Base-by-base conservation (phyloP, 2,797 vertebrate species). In the Gymnodraco acuticeps region DNA sequence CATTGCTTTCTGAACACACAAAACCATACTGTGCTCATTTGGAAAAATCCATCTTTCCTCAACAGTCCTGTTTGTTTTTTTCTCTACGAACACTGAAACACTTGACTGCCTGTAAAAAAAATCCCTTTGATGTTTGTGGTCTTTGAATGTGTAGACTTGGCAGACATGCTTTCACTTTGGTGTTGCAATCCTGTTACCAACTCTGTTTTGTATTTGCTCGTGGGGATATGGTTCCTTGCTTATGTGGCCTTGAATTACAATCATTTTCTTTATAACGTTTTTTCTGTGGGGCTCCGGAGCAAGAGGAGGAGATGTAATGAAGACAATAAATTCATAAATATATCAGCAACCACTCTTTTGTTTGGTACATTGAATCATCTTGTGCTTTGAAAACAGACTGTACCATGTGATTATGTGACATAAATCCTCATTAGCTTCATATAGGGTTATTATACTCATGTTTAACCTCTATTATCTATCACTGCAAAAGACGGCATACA, bases 241-340 rank as follows among this genome's bases (percentile, higher is more conserved):
- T 93, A 88, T 88, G 92, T 94, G 92, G 93, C 93, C 94, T 94
- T 93, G 89, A 90, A 88, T 92, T 83, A 88, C 90, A 87, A 90
- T 85, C 73, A 79, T 78, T 89, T 56, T 92, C 81, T 87, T 88
- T 85, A 68, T 78, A 77, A 84, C 6, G 54, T 46, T 78, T 87
- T 38, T 38, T 38, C 33, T 38, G 33, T 88, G 87, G 84, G 80
- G 78, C 73, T 90, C 67, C 50, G 84, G 80, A 81, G 77, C 75
- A 69, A 79, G 59, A 64, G 65, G 71, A 59, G 77, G 76, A 77
- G 78, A 82, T 63, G 81, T 91, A 89, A 89, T 83, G 55, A 81
- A 88, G 82, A 90, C 67, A 90, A 92, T 90, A 91, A 86, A 93
- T 90, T 85, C 74, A 75, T 83, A 86, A 90, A 88, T 85, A 87